Conservation (phyloP, 2,888 invertebrate species). For the Charanyca ferruginea region DNA sequence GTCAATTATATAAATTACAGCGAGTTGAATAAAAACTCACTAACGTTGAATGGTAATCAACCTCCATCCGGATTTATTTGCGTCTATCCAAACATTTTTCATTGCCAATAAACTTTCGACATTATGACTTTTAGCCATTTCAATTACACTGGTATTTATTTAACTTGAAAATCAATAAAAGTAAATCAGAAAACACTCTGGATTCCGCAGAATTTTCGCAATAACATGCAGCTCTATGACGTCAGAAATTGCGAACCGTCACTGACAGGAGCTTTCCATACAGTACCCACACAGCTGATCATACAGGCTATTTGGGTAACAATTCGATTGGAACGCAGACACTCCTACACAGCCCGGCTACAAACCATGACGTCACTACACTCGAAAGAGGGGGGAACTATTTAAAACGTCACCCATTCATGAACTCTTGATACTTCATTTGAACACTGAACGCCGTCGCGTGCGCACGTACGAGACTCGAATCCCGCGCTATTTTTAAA, state of each 20-base stretch:
- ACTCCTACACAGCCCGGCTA: constrained; percentile 71
- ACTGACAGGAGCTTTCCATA: constrained; percentile 59
- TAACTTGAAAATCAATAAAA: constrained; percentile 28
- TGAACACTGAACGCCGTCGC: constrained; percentile 76
- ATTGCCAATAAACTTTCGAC: constrained; percentile 58
- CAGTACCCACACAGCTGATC: constrained; percentile 73
- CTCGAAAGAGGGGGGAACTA: constrained; percentile 71
- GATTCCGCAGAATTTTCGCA: constrained; percentile 30
- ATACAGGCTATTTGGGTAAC: constrained; percentile 78
- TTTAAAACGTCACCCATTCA: constrained; percentile 90
- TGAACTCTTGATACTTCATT: constrained; percentile 81
- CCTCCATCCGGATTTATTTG: constrained; percentile 45
- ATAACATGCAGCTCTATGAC: constrained; percentile 39
- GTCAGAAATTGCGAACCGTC: constrained; percentile 25
- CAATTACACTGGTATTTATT: constrained; percentile 47
- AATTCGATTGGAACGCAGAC: constrained; percentile 81
- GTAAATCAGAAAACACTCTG: constrained; percentile 23
- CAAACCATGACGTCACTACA: constrained; percentile 76
- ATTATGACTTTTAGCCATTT: constrained; percentile 54
- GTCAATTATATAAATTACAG: constrained; percentile 34
- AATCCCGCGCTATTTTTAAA: constrained; percentile 69
- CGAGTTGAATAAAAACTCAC: constrained; percentile 24
- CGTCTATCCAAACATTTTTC: constrained; percentile 41
- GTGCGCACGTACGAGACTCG: constrained; percentile 79
- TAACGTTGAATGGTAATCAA: constrained; percentile 24